Base-by-base conservation (phyloP, 2,113 vertebrate genomes). In the Steatornis caripensis region DNA sequence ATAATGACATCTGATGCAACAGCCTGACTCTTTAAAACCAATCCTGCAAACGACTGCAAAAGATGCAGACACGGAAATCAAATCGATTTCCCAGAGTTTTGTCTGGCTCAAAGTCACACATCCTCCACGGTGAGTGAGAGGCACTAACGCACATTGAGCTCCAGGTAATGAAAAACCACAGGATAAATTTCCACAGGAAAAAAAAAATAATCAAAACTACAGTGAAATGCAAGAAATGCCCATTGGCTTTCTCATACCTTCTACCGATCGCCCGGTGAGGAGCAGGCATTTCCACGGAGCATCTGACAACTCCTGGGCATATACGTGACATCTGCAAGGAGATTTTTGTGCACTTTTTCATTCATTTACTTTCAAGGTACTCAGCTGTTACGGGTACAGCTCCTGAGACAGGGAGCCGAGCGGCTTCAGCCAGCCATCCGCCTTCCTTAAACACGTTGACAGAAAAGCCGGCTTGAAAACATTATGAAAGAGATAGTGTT, bases 371-470 rank as follows among this genome's bases (percentile, higher is more conserved):
- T 27, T 5, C 34, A 12, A 37, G 54, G 55, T 72, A 15, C 55
- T 65, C 14, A 2, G 66, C 43, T 36, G 37, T 19, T 45, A 9
- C 0, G 11, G 61, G 51, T 8, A 20, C 48, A 76, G 71, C 55
- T 43, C 64, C 72, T 2, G 12, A 30, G 32, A 30, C 15, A 26
- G 24, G 37, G 49, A 26, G 46, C 55, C 0, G 8, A 62, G 66
- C 30, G 26, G 76, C 61, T 76, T 34, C 71, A 34, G 53, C 13
- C 8, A 15, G 29, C 36, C 45, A 10, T 4, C 29, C 43, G 4
- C 32, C 57, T 37, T 39, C 9, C 84, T 30, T 6, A 27, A 62
- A 60, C 5, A 10, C 0, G 4, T 3, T n/a, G 62, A 24, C 39
- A 72, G 74, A 58, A 54, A 0, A 87, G 27, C 18, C 72, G 79